Conservation (phyloP, 2,113 vertebrate species). For the Chrysochloris asiatica region DNA sequence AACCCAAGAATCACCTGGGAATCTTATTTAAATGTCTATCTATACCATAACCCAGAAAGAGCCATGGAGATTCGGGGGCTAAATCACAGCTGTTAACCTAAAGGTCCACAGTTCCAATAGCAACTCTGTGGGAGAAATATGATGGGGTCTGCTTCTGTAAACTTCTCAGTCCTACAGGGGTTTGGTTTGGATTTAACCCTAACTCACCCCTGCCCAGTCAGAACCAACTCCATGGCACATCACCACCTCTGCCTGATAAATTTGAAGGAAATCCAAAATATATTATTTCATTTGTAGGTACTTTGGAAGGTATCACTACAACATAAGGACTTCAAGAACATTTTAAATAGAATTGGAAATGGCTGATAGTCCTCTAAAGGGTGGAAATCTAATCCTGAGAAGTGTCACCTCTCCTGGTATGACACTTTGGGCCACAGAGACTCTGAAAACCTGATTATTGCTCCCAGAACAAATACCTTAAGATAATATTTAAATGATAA, state of each 20-base stretch:
- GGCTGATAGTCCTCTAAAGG: constrained; percentile 11
- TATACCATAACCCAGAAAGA: background rate
- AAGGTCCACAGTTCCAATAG: background rate
- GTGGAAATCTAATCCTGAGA: background rate
- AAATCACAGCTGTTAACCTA: background rate
- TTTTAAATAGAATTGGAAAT: constrained; percentile 32
- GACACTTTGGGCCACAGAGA: background rate
- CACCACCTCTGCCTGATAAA: constrained; percentile 3
- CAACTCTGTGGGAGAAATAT: background rate
- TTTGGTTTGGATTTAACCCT: background rate
- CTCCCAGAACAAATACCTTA: background rate
- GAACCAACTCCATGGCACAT: no score
- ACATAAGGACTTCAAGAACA: background rate
- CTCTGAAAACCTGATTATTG: constrained; percentile 16
- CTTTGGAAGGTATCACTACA: background rate
- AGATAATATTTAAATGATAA: background rate
- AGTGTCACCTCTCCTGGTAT: background rate
- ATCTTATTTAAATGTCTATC: background rate
- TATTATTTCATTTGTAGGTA: constrained; percentile 1
- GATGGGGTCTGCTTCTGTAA: background rate
- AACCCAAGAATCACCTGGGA: no score
- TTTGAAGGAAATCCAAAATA: constrained; percentile 46
- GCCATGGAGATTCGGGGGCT: background rate
- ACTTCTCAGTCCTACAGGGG: background rate
- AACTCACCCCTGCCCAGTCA: background rate